Percentiles rank a stretch among this genome's conserved stretches.
Conservation (phyloP, 2,113 vertebrate species). For the Istiophorus platypterus region DNA sequence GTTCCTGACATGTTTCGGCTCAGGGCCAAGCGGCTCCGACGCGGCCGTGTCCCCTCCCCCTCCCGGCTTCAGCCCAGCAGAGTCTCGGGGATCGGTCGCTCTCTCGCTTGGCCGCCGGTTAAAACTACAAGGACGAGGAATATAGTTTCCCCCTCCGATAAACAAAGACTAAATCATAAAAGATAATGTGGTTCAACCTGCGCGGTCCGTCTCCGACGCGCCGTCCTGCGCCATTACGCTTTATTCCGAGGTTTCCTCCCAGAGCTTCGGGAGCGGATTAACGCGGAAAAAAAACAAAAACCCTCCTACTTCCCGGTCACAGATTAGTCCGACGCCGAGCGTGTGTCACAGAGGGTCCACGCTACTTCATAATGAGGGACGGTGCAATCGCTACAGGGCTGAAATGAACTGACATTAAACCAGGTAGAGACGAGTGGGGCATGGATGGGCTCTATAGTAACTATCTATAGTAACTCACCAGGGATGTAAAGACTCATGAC, state of each 20-base stretch:
- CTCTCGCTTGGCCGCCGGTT: background rate
- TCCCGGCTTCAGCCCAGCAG: background rate
- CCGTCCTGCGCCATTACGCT: slow-evolving; percentile 49
- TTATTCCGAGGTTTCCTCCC: slow-evolving; percentile 4
- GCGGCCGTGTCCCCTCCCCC: slow-evolving; percentile 35
- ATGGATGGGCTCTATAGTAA: no score
- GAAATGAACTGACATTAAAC: background rate
- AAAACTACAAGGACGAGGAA: background rate
- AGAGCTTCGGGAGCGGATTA: slow-evolving; percentile 69
- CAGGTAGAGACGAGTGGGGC: background rate
- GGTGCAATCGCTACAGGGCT: background rate
- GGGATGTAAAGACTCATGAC: no score
- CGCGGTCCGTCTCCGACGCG: slow-evolving; percentile 7
- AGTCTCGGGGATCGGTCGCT: background rate
- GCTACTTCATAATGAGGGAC: background rate
- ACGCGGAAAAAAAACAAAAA: slow-evolving; percentile 41
- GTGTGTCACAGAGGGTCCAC: background rate
- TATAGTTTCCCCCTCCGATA: background rate
- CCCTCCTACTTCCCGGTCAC: slow-evolving; percentile 71
- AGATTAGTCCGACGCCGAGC: slow-evolving; percentile 49
- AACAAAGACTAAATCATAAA: background rate
- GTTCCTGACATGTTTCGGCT: slow-evolving; percentile 32
- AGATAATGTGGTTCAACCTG: slow-evolving; percentile 64
- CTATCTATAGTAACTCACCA: no score
- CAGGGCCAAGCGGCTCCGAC: background rate